Evolutionary conservation across 2,113 vertebrate genomes (phyloP).

Genomic region (Nycticryphes semicollaris): DNA sequence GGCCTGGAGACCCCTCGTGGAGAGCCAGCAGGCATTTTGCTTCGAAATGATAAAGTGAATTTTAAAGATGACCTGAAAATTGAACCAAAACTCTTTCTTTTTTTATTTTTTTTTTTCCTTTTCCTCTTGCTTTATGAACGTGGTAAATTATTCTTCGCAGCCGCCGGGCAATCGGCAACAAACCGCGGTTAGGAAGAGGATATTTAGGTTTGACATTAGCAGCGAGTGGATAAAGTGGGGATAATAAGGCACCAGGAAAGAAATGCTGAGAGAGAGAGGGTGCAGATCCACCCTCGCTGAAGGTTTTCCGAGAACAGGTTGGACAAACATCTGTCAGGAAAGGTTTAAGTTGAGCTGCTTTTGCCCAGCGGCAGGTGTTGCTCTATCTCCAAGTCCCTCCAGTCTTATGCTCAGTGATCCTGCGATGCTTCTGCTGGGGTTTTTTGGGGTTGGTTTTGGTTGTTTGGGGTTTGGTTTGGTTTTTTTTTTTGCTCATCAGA

Average conservation of each 20-base stretch:
- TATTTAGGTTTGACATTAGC: neutral
- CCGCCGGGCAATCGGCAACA: neutral
- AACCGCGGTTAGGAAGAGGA: fast-evolving
- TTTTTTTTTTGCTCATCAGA: neutral
- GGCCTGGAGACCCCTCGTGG: neutral
- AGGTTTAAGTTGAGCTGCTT: neutral
- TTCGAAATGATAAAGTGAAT: fast-evolving
- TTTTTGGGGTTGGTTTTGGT: too few relatives aligned
- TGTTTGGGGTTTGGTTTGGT: too few relatives aligned
- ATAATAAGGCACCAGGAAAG: neutral
- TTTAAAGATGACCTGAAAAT: neutral
- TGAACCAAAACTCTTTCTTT: fast-evolving
- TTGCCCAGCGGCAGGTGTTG: neutral
- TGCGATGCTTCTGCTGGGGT: neutral
- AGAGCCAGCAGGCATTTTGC: neutral
- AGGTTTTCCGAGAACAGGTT: neutral
- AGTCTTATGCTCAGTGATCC: neutral
- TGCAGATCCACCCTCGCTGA: fast-evolving
- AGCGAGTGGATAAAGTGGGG: fast-evolving
- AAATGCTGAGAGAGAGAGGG: neutral
- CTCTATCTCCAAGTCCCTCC: neutral
- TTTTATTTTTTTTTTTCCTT: neutral
- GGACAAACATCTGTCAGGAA: neutral
- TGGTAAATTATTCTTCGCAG: neutral
- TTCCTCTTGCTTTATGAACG: neutral